These are phyloP conservation scores for Graphium colonna DNA, from an alignment of 2,888 invertebrate genomes.

Conservation along the genomic window DNA sequence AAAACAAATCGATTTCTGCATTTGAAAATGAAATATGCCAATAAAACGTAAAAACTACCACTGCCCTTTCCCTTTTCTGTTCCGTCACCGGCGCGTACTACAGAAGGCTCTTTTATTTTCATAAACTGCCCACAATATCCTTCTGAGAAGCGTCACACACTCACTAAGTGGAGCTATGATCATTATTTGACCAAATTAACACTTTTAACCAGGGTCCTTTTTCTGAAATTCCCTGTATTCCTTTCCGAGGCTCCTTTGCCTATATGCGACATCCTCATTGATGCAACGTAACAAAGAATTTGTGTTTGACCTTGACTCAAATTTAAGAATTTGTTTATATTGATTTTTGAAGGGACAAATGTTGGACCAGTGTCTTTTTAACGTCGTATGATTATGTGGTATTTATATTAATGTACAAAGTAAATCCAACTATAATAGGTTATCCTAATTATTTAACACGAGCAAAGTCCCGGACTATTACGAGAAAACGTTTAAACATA, in stretches of 20 bases:
- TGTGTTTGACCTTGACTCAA: not conserved
- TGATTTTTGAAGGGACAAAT: too few relatives aligned
- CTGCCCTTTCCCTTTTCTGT: constrained; percentile 33
- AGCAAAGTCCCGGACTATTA: too few relatives aligned
- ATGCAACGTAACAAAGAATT: not conserved
- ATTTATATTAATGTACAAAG: too few relatives aligned
- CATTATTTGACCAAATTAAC: constrained; percentile 74
- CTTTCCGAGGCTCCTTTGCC: constrained; percentile 1
- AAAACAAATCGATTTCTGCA: too few relatives aligned
- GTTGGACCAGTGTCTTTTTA: too few relatives aligned
- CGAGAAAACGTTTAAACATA: too few relatives aligned
- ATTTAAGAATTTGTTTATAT: not conserved
- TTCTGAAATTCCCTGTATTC: constrained; percentile 31
- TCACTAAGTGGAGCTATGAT: constrained; percentile 71
- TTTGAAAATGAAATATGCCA: not conserved
- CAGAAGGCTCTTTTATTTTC: constrained; percentile 67
- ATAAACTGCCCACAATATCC: constrained; percentile 59
- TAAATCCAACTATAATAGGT: too few relatives aligned
- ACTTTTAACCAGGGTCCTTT: constrained; percentile 50
- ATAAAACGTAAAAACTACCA: not conserved
- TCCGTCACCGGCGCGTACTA: constrained; percentile 53
- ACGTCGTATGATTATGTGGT: too few relatives aligned
- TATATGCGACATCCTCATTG: constrained; percentile 2
- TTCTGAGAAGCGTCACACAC: constrained; percentile 65
- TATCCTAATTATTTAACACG: too few relatives aligned